These are phyloP conservation scores for Cantharis flavilabris DNA, from an alignment of 2,888 invertebrate genomes.

Conservation along the genomic window DNA sequence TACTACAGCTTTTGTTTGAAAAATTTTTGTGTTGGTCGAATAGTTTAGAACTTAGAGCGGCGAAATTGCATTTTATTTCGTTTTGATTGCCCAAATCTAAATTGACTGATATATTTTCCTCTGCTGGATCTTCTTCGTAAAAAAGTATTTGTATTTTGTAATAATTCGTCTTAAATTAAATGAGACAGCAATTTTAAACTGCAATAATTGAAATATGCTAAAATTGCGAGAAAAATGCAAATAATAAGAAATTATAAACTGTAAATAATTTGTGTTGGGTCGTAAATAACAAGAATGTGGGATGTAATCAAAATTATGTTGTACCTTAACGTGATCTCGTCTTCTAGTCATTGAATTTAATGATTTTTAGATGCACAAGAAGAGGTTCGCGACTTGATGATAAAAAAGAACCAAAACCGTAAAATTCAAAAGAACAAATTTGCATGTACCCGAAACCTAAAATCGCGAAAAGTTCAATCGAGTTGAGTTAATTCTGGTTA, in stretches of 20 bases:
- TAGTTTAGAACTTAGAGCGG: too few species aligned
- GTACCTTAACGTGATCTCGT: not conserved
- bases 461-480: not conserved
- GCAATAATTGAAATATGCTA: not conserved
- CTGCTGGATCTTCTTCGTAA: too few species aligned
- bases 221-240: not conserved
- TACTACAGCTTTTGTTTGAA: too few species aligned
- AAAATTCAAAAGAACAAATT: not conserved
- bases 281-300: not conserved
- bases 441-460: not conserved
- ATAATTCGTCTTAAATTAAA: too few species aligned
- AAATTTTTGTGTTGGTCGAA: too few species aligned
- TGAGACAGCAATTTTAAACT: too few species aligned
- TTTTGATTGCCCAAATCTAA: too few species aligned
- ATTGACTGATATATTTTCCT: too few species aligned
- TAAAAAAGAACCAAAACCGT: not conserved
- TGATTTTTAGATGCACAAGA: not conserved
- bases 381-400: not conserved
- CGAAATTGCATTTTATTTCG: too few species aligned
- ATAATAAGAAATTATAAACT: not conserved
- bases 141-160: too few species aligned
- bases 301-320: not conserved
- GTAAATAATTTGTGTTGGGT: not conserved
- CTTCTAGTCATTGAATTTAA: not conserved
- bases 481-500: too few species aligned